Conservation (phyloP, 2,888 invertebrate genomes). For the Mechanitis mazaeus region DNA sequence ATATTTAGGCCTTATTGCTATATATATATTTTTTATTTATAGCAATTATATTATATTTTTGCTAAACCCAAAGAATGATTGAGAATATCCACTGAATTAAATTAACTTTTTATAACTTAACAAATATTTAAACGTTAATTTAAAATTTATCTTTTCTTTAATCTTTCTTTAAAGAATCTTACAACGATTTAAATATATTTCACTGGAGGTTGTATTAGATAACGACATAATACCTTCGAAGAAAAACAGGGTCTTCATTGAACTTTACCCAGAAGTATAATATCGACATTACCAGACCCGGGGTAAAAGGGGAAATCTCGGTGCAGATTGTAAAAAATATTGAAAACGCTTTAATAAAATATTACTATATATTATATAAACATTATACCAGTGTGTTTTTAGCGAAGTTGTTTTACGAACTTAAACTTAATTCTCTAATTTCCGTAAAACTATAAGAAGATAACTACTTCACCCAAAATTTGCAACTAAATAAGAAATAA, state of each 20-base stretch:
- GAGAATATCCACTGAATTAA: too few species aligned
- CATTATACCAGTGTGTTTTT: slow-evolving; percentile 17
- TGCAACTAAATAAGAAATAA: too few species aligned
- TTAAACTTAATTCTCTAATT: too few species aligned
- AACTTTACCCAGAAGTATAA: not conserved
- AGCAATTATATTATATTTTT: too few species aligned
- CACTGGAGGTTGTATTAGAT: too few species aligned
- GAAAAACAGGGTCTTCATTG: not conserved
- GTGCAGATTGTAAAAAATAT: slow-evolving; percentile 31
- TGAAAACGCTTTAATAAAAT: slow-evolving; percentile 43
- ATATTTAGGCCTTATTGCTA: slow-evolving; percentile 8
- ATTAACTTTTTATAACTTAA: too few species aligned
- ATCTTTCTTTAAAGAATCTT: not conserved
- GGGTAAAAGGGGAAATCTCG: slow-evolving; percentile 17
- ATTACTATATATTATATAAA: slow-evolving; percentile 18
- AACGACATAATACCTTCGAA: too few species aligned
- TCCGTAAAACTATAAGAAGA: too few species aligned
- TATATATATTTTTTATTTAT: slow-evolving; percentile 2
- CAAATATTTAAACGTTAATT: too few species aligned
- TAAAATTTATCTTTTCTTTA: not conserved
- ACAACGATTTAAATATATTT: too few species aligned
- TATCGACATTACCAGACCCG: slow-evolving; percentile 18
- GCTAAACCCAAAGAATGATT: too few species aligned
- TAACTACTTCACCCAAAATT: too few species aligned
- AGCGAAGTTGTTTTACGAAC: slow-evolving; percentile 28